Evolutionary conservation across 2,797 vertebrate species (phyloP).

Genomic region (Chloroceryle amazona): DNA sequence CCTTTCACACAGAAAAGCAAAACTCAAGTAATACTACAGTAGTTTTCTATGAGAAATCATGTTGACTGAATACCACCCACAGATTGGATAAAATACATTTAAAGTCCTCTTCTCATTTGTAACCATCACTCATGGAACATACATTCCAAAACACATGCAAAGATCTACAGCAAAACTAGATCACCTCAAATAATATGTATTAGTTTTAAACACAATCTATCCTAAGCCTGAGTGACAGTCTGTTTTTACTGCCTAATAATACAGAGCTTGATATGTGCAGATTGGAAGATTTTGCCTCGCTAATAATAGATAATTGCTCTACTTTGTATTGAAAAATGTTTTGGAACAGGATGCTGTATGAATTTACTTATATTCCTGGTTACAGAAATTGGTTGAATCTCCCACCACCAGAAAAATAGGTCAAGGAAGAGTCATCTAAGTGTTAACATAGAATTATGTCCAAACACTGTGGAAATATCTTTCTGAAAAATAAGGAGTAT

Average conservation of each 20-base stretch:
- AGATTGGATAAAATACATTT: not conserved
- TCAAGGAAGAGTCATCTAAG: not conserved
- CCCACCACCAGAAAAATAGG: not conserved
- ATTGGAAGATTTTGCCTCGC: not conserved
- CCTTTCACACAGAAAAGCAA: not conserved
- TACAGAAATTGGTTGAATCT: not conserved
- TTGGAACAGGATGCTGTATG: not conserved
- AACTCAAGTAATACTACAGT: not conserved
- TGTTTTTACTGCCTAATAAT: constrained; percentile 17
- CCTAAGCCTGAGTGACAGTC: not conserved
- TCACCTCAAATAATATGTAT: not conserved
- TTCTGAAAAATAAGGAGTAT: not conserved
- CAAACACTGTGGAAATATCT: not conserved
- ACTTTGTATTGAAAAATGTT: not conserved
- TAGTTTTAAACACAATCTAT: constrained; percentile 5
- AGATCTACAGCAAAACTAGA: not conserved
- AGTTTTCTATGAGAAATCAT: not conserved
- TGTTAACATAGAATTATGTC: not conserved
- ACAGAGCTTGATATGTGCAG: not conserved
- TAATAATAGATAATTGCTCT: not conserved
- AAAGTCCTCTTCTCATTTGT: not conserved
- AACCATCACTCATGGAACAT: not conserved
- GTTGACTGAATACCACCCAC: not conserved
- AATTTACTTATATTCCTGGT: not conserved
- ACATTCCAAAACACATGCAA: not conserved